A percentile compares a stretch with the other conserved stretches of the same genome.
These are phyloP conservation scores for Centropristis striata DNA, from an alignment of 2,113 vertebrate genomes.

Conservation along the genomic window DNA sequence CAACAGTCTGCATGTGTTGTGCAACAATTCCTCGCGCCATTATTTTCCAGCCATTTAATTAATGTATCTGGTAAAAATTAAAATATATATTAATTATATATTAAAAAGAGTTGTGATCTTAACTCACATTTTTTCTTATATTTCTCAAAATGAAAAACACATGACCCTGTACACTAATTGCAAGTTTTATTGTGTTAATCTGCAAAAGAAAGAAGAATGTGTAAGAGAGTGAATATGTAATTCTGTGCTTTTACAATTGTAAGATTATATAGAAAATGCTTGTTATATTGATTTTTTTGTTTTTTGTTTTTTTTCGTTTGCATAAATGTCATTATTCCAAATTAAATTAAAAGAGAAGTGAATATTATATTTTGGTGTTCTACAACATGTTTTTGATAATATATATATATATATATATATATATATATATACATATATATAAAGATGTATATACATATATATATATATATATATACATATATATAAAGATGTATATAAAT, in stretches of 20 bases:
- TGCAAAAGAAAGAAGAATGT: too few relatives aligned
- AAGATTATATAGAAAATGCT: background rate
- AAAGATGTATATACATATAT: too few relatives aligned
- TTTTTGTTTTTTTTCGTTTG: background rate
- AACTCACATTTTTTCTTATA: background rate
- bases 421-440: too few relatives aligned
- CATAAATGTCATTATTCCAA: background rate
- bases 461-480: too few relatives aligned
- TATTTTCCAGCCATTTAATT: background rate
- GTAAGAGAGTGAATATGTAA: background rate
- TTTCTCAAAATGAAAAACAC: background rate
- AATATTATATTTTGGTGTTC: background rate
- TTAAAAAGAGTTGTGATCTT: background rate
- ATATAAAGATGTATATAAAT: background rate
- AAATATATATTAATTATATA: too few relatives aligned
- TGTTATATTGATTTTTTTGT: background rate
- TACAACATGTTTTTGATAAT: background rate
- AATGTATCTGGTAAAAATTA: background rate
- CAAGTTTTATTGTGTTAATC: conserved; percentile 1
- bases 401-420: background rate
- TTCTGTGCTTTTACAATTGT: background rate
- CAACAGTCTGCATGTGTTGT: background rate
- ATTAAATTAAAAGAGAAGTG: background rate
- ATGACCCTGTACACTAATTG: background rate
- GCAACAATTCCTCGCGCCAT: background rate